Evolutionary conservation across 2,797 vertebrate genomes (phyloP).

Genomic region (Phalanger gymnotis): DNA sequence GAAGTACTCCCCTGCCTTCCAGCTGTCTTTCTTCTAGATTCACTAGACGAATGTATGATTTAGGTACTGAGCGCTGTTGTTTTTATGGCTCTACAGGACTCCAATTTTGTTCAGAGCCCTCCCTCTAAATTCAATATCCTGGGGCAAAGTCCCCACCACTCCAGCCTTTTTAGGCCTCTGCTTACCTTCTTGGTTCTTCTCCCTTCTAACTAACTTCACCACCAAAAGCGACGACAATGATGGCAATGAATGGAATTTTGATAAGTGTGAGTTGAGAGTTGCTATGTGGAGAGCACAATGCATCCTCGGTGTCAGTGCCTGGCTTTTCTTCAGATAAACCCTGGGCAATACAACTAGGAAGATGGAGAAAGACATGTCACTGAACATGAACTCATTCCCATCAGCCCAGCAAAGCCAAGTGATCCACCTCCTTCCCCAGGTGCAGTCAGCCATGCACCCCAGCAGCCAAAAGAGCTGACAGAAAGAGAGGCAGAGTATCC

Average conservation of each 20-base stretch:
- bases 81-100: background rate
- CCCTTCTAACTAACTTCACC: background rate
- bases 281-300: rapidly evolving
- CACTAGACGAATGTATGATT: background rate
- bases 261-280: background rate
- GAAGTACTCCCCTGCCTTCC: background rate
- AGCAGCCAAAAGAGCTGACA: background rate
- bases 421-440: background rate
- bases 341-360: background rate
- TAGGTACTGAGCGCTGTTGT: background rate
- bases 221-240: background rate
- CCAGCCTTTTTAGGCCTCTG: background rate
- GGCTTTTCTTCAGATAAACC: background rate
- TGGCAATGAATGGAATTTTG: too few relatives aligned
- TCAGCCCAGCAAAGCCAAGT: background rate
- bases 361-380: background rate
- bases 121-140: background rate
- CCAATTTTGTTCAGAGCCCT: background rate
- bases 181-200: background rate
- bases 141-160: background rate
- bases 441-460: background rate
- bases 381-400: background rate
- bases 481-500: background rate
- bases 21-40: background rate
- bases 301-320: background rate